Evolutionary conservation across 1,140 invertebrate species (phyloP).

Genomic region (Chironomus striatipennis): DNA sequence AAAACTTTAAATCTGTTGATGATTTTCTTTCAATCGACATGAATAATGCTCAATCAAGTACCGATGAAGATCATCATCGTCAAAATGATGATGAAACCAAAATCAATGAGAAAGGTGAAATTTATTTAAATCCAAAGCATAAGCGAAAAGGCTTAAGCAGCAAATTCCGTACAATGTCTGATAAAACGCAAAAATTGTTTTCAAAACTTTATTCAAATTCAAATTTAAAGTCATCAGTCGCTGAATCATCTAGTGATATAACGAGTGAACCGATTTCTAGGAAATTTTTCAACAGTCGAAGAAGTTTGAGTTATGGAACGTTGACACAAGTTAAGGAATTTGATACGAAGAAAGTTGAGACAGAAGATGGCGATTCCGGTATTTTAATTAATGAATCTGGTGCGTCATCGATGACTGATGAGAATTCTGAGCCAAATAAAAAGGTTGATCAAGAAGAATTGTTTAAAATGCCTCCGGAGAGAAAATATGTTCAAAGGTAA

Average conservation of each 20-base stretch:
- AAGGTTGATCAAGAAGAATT: slow-evolving; percentile 25
- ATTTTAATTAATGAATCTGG: slow-evolving; percentile 65
- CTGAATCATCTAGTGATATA: slow-evolving; percentile 29
- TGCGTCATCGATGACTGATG: slow-evolving; percentile 54
- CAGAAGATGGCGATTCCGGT: slow-evolving; percentile 63
- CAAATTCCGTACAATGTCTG: slow-evolving; percentile 12
- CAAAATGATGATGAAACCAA: not conserved
- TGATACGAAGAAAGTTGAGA: not conserved
- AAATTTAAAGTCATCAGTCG: not conserved
- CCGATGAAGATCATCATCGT: no score
- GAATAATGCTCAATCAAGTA: no score
- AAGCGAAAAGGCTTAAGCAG: slow-evolving; percentile 20
- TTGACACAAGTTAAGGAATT: not conserved
- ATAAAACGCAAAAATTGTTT: slow-evolving; percentile 20
- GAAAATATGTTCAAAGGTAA: slow-evolving; percentile 39
- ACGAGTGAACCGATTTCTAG: not conserved
- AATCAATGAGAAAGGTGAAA: not conserved
- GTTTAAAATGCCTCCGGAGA: slow-evolving; percentile 33
- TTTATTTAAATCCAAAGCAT: not conserved
- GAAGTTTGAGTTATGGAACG: not conserved
- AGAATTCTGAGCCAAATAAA: no score
- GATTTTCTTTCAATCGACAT: not conserved
- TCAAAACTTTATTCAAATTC: slow-evolving; percentile 4
- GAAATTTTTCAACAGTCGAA: not conserved
- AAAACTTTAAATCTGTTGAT: not conserved